Conservation (phyloP, 2,113 vertebrate genomes). For the Cyanistes caeruleus region DNA sequence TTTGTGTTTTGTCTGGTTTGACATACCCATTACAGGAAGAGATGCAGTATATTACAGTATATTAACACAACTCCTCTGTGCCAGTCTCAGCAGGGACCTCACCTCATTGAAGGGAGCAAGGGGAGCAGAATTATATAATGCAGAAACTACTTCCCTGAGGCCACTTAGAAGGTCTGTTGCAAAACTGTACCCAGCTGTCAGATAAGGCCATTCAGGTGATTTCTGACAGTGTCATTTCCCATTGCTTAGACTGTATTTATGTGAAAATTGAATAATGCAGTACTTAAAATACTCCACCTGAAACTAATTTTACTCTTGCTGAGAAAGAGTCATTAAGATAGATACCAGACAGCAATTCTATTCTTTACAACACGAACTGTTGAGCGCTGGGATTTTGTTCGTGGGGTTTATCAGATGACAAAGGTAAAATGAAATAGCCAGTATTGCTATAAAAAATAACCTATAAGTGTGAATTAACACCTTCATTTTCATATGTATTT, state of each 20-base stretch:
- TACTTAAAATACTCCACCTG: not conserved
- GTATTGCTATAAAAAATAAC: not conserved
- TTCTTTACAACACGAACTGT: not conserved
- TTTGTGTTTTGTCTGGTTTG: not conserved
- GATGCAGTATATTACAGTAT: not conserved
- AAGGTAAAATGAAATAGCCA: not conserved
- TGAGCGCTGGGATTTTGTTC: not conserved
- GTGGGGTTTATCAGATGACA: not conserved
- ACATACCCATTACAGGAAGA: not conserved
- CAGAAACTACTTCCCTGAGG: not conserved
- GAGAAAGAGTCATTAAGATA: not conserved
- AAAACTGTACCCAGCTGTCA: not conserved
- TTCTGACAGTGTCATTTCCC: not conserved
- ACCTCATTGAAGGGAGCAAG: not conserved
- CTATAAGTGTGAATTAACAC: not conserved
- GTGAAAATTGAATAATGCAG: not conserved
- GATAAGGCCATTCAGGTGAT: not conserved
- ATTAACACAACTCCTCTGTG: not conserved
- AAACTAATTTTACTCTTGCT: not conserved
- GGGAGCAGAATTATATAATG: not conserved
- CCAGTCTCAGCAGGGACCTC: not conserved
- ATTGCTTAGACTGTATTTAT: not conserved
- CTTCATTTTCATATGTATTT: not conserved
- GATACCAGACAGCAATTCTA: not conserved
- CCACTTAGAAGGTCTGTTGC: not conserved